Evolutionary conservation across 2,797 vertebrate genomes (phyloP).

Genomic region (Danio aesculapii): DNA sequence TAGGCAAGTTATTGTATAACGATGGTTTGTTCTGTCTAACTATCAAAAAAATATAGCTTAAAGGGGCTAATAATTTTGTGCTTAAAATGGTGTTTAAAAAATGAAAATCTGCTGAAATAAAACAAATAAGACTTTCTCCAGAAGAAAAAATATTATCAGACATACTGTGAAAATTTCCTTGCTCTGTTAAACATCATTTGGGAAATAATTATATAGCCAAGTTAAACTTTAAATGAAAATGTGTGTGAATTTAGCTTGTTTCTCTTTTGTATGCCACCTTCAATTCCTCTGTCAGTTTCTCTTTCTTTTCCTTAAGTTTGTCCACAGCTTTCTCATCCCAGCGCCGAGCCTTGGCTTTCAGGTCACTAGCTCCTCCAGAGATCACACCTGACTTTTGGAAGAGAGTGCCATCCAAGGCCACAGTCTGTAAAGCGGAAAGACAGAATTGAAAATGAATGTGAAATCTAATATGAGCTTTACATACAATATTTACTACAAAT

Average conservation of each 20-base stretch:
- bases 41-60: too few relatives aligned
- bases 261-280: slow-evolving; percentile 77
- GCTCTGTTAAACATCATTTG: too few relatives aligned
- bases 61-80: too few relatives aligned
- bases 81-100: too few relatives aligned
- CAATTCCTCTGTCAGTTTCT: slow-evolving; percentile 92
- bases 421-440: slow-evolving; percentile 78
- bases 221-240: too few relatives aligned
- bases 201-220: too few relatives aligned
- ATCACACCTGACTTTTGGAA: slow-evolving; percentile 98
- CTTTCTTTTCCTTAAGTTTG: slow-evolving; percentile 95
- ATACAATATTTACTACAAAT: not conserved
- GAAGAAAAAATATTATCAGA: too few relatives aligned
- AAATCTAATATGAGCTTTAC: not conserved
- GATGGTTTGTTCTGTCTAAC: too few relatives aligned
- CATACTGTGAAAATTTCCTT: too few relatives aligned
- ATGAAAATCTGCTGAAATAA: too few relatives aligned
- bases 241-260: not conserved
- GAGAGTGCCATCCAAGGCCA: slow-evolving; percentile 91
- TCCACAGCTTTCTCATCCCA: slow-evolving; percentile 98
- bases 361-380: slow-evolving; percentile 94
- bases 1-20: too few relatives aligned
- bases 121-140: too few relatives aligned
- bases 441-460: not conserved
- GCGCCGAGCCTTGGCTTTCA: slow-evolving; percentile 93